phyloP scores from a whole-genome alignment of 2,113 vertebrate genomes.

The Gopherus evgoodei region DNA sequence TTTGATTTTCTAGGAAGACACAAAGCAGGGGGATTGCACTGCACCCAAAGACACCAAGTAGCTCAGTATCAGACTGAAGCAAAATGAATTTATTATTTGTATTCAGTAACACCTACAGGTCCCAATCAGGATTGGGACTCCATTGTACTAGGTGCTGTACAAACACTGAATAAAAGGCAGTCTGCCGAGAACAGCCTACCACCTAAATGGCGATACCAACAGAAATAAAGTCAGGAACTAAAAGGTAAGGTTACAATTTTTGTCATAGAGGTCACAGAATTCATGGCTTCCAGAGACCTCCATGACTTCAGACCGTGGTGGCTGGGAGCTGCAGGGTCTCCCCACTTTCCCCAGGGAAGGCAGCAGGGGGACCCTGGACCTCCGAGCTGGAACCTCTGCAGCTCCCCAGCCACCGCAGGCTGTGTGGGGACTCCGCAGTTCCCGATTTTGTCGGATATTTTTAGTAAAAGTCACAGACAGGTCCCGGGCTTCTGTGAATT shows the following conservation, averaged over 20 bases:
- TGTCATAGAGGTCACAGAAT: neutral
- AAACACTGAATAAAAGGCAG: neutral
- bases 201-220: neutral
- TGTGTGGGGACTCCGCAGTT: too few species aligned
- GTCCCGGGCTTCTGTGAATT: too few species aligned
- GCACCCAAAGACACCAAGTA: rapidly evolving
- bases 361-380: too few species aligned
- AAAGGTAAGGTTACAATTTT: neutral
- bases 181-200: neutral
- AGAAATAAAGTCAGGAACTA: neutral
- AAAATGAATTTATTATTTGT: rapidly evolving
- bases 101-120: neutral
- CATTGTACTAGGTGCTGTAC: neutral
- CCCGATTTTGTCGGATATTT: too few species aligned
- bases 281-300: neutral
- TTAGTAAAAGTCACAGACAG: too few species aligned
- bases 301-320: too few species aligned
- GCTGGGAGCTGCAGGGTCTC: too few species aligned
- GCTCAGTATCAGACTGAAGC: neutral
- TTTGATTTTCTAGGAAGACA: constrained; percentile 90
- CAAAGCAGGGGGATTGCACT: neutral
- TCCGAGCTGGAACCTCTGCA: too few species aligned
- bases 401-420: too few species aligned
- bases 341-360: too few species aligned
- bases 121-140: neutral